Evolutionary conservation across 2,797 vertebrate genomes (phyloP).

Genomic region (Epinephelus coioides): DNA sequence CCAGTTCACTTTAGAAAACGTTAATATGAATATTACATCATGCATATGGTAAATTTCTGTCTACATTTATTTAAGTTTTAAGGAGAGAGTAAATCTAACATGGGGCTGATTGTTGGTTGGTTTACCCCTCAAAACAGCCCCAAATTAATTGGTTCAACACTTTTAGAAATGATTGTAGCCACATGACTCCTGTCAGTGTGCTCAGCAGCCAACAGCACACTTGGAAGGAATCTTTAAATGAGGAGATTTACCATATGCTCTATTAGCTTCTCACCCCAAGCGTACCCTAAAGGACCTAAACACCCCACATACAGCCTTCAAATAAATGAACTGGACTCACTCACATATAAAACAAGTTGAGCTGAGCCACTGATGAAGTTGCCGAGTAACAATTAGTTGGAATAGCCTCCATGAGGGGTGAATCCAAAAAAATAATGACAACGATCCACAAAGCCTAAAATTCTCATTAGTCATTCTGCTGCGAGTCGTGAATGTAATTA

Average conservation of each 20-base stretch:
- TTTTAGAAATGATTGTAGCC: slow-evolving; percentile 18
- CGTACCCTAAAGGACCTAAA: slow-evolving; percentile 27
- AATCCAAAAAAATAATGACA: slow-evolving; percentile 56
- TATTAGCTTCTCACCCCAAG: slow-evolving; percentile 49
- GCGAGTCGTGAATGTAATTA: slow-evolving; percentile 76
- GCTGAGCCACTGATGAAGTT: slow-evolving; percentile 28
- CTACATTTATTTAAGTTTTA: neutral
- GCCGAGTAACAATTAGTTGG: slow-evolving; percentile 39
- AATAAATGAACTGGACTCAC: slow-evolving; percentile 32
- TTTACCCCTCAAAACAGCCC: neutral
- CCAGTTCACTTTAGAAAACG: no score
- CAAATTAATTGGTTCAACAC: slow-evolving; percentile 9
- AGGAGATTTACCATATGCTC: slow-evolving; percentile 52
- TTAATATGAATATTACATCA: neutral
- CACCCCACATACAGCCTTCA: slow-evolving; percentile 30
- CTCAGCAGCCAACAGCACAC: slow-evolving; percentile 18
- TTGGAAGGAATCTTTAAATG: slow-evolving; percentile 35
- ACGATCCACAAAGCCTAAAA: slow-evolving; percentile 60
- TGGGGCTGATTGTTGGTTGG: neutral
- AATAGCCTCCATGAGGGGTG: slow-evolving; percentile 33
- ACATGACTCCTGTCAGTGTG: slow-evolving; percentile 12
- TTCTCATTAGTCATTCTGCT: slow-evolving; percentile 77
- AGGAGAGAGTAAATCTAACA: neutral
- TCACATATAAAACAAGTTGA: slow-evolving; percentile 35
- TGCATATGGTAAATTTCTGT: neutral